Evolutionary conservation across 64 coral and sea anemone genomes (phyloP).

Genomic region (Acropora tenuis): DNA sequence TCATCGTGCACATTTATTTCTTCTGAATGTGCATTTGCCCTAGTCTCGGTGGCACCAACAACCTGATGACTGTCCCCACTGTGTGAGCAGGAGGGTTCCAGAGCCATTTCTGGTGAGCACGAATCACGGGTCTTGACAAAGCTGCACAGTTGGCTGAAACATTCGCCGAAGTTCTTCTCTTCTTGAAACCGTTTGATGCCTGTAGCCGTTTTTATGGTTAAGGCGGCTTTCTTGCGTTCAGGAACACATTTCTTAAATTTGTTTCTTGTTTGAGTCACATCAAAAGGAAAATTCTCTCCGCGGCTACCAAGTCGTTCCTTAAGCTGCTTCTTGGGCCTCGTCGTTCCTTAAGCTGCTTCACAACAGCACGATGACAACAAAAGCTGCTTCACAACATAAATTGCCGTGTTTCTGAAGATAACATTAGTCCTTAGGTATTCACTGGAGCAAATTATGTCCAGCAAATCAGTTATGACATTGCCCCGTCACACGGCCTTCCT

Average conservation of each 20-base stretch:
- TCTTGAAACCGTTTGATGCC: not conserved
- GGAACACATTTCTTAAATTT: not conserved
- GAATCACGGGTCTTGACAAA: not conserved
- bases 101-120: not conserved
- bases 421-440: constrained; percentile 43
- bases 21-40: not conserved
- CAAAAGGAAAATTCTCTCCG: constrained; percentile 14
- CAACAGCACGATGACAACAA: no score
- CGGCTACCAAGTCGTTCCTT: constrained; percentile 55
- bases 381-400: constrained; percentile 62
- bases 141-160: not conserved
- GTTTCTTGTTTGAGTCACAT: constrained; percentile 4
- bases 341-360: no score
- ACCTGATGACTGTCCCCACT: not conserved
- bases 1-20: not conserved
- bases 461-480: constrained; percentile 51
- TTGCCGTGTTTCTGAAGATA: constrained; percentile 61
- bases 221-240: not conserved
- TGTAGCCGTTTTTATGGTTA: not conserved
- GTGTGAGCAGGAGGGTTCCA: not conserved
- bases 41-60: not conserved
- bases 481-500: constrained; percentile 43
- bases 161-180: not conserved
- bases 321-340: not conserved
- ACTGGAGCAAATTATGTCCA: constrained; percentile 65